Evolutionary conservation across 37 sponge, comb jelly and placozoan genomes (phyloP), one percentile per base, ranked within the genome.

Genomic region (Mnemiopsis leidyi): DNA sequence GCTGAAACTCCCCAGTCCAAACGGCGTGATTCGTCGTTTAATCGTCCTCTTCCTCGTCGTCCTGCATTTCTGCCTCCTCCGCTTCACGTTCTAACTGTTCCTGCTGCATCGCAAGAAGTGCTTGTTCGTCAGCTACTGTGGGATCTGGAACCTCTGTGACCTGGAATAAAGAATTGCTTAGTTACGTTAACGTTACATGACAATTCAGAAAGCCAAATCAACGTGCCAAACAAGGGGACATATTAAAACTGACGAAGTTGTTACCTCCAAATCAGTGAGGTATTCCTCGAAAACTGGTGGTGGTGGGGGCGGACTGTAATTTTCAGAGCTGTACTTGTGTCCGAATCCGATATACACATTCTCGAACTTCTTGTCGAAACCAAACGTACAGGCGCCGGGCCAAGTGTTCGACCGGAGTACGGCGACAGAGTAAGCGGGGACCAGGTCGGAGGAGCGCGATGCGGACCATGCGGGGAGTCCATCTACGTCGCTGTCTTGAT

Each of bases 271-370:
- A 69, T 96, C 97, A 24, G 94, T 76, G 25, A 96, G 96, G 94
- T 96, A 98, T 94, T 98, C 98, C 68, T 96, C 96, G 39, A 96
- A 95, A 34, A 96, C 94, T 21, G 96, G 92, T 7, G 97, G 96
- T 0, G 99, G 99, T 16, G 97, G 95, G 5, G 83, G 69, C 0
- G 99, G 99, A 82, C 96, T 97, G 94, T 96, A 96, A n/a, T 95
- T 94, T 13, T 83, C 93, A 21, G 95, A 69, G 33, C 94, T 94
- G 95, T 99, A 99, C 96, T 96, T 99, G 92, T 96, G 95, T 23
- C 99, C 99, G 95, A 95, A 99, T 0, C 99, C 99, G 83, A 99
- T 95, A 93, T 99, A 99, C 1, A 97, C 61, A 73, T 96, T 99
- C 71, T 96, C 99, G 95, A 96, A 97, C 69, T 95, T 96, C 94